Evolutionary conservation across 2,113 vertebrate species (phyloP).

Genomic region (Nymphicus hollandicus): DNA sequence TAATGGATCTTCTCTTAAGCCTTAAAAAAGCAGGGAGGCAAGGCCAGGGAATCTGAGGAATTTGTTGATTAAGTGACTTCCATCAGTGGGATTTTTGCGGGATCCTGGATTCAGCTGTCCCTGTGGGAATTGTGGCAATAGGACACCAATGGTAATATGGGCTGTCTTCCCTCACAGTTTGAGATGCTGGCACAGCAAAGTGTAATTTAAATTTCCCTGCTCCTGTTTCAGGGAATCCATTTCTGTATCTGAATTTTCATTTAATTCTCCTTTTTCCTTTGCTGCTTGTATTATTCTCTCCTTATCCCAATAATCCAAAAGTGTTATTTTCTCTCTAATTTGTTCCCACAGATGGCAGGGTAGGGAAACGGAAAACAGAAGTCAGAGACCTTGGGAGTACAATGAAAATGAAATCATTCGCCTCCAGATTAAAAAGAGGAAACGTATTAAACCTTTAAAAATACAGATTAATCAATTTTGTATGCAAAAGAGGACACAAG

Average conservation of each 20-base stretch:
- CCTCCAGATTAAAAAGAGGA: slow-evolving; percentile 60
- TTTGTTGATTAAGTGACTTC: background rate
- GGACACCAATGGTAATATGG: accelerated
- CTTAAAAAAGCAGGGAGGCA: background rate
- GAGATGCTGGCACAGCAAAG: background rate
- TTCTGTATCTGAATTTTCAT: background rate
- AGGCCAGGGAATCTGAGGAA: background rate
- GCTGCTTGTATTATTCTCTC: slow-evolving; percentile 3
- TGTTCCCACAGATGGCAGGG: slow-evolving; percentile 14
- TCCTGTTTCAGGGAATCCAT: background rate
- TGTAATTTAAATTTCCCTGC: slow-evolving; percentile 1
- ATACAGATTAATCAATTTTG: slow-evolving; percentile 73
- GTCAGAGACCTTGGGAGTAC: slow-evolving; percentile 48
- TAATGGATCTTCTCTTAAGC: background rate
- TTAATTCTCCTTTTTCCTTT: slow-evolving; percentile 13
- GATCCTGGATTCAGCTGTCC: background rate
- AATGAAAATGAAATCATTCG: slow-evolving; percentile 48
- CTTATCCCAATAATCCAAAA: slow-evolving; percentile 41
- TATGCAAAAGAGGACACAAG: slow-evolving; percentile 69
- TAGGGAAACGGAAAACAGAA: slow-evolving; percentile 42
- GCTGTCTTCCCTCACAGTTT: background rate
- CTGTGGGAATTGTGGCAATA: background rate
- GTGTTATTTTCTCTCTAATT: slow-evolving; percentile 33
- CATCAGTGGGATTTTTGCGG: background rate
- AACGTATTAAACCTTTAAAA: slow-evolving; percentile 63